Evolutionary conservation across 35 echinoderm and acorn worm species (phyloP), one percentile per base, ranked within the genome.

Genomic region (Apostichopus japonicus): DNA sequence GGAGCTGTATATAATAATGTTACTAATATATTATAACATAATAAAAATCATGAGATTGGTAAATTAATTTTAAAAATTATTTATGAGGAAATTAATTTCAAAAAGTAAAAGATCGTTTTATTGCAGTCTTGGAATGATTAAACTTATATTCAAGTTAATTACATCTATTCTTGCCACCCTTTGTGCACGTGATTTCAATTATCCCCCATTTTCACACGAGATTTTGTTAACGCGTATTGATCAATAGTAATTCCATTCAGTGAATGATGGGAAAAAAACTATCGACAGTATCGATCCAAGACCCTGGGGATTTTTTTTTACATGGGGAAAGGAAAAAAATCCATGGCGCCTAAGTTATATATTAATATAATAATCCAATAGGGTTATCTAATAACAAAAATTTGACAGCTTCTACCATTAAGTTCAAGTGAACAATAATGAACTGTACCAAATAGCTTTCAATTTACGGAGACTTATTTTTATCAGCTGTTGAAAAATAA

Each of bases 241-340:
- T 84, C 81, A 84, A 1, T 57, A 19, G 81, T 57, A 84, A 57
- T 84, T 84, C 14, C 81, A 84, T 84, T 84, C 81, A 84, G 17
- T 15, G 54, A 57, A 24, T 58, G 44, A 54, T 57, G 56, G 16
- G 24, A 75, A 7, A 75, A 75, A 57, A 84, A 84, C 54, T 14
- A 84, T 84, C 81, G 55, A 84, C 7, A n/a, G 2, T 84, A 84
- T 84, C 81, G 81, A 84, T 58, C 24, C 8, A 7, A 22, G 81
- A 58, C 81, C 71, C 81, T 84, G 81, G 81, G 81, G 54, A 84
- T 84, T 24, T 54, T 17, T 54, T 17, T 16, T 84, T 61, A 61
- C 78, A 80, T 80, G 81, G 23, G 81, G 16, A 83, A 52, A 17
- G 52, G 51, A 54, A 84, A 23, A 53, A 22, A 84, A 24, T 5